These are phyloP conservation scores for Anaspis maculata DNA, from an alignment of 2,888 invertebrate species.

Conservation along the genomic window DNA sequence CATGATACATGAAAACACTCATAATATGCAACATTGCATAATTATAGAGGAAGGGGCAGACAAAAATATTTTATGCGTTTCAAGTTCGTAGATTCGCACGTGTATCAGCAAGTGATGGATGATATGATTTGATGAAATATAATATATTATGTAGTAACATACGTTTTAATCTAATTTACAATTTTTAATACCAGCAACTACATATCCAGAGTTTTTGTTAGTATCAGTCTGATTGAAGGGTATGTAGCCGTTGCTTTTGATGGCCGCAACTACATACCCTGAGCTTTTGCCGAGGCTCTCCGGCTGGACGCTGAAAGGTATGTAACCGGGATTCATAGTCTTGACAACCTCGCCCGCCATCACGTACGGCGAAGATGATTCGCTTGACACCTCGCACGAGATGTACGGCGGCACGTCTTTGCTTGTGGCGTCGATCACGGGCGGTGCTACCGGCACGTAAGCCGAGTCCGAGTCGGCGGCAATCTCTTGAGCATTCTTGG, in stretches of 20 bases:
- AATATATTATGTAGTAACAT: no score
- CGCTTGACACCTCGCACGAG: conserved; percentile 17
- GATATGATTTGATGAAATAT: no score
- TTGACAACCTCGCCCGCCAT: conserved; percentile 25
- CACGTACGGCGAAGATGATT: conserved; percentile 21
- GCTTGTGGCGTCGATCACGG: conserved; percentile 12
- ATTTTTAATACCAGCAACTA: conserved; percentile 11
- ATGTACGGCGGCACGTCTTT: conserved; percentile 17
- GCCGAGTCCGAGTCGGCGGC: conserved; percentile 16
- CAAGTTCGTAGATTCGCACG: no score
- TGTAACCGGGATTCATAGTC: conserved; percentile 25
- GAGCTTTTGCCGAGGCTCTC: conserved; percentile 13
- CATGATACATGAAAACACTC: conserved; percentile 7
- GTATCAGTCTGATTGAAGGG: conserved; percentile 7
- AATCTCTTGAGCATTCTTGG: neutral
- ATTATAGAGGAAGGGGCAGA: no score
- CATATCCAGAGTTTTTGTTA: conserved; percentile 9
- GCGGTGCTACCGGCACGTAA: conserved; percentile 20
- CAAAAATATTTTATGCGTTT: no score
- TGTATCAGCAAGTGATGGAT: no score
- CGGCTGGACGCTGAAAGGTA: conserved; percentile 8
- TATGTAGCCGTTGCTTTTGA: conserved; percentile 16
- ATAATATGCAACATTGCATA: conserved; percentile 3
- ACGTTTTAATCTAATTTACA: conserved; percentile 13
- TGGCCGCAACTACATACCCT: conserved; percentile 32